These are phyloP conservation scores for Apus apus DNA, from an alignment of 2,113 vertebrate genomes.

Conservation along the genomic window DNA sequence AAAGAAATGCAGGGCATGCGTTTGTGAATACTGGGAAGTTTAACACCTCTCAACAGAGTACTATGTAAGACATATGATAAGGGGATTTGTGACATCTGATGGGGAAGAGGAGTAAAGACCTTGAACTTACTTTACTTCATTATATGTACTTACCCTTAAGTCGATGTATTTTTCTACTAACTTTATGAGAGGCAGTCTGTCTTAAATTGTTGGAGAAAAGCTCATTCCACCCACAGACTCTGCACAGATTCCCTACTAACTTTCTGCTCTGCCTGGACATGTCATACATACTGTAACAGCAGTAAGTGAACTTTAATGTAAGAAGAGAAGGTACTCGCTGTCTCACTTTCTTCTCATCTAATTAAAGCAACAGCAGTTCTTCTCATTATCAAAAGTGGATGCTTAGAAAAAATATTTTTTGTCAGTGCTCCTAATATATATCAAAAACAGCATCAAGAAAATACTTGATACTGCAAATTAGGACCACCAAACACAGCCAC, in stretches of 20 bases:
- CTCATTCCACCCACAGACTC: background rate
- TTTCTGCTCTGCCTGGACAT: background rate
- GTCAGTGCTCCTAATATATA: background rate
- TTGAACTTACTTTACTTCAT: background rate
- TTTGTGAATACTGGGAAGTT: background rate
- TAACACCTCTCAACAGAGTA: background rate
- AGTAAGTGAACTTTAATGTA: background rate
- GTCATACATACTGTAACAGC: background rate
- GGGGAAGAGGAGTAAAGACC: background rate
- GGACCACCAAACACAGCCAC: background rate
- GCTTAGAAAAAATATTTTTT: background rate
- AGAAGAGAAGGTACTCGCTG: background rate
- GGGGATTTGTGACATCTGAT: background rate
- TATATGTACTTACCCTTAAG: background rate
- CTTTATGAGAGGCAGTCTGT: background rate
- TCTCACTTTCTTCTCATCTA: background rate
- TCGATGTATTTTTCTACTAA: background rate
- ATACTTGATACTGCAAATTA: background rate
- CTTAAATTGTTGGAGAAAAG: background rate
- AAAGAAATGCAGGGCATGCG: background rate
- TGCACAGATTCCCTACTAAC: background rate
- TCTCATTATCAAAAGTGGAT: background rate
- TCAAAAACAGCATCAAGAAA: background rate
- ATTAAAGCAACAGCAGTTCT: background rate
- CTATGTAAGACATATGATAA: rapidly evolving